Percentiles rank a stretch among this genome's conserved stretches.
These are phyloP conservation scores for Chironomus striatipennis DNA, from an alignment of 1,140 invertebrate species.

Conservation along the genomic window DNA sequence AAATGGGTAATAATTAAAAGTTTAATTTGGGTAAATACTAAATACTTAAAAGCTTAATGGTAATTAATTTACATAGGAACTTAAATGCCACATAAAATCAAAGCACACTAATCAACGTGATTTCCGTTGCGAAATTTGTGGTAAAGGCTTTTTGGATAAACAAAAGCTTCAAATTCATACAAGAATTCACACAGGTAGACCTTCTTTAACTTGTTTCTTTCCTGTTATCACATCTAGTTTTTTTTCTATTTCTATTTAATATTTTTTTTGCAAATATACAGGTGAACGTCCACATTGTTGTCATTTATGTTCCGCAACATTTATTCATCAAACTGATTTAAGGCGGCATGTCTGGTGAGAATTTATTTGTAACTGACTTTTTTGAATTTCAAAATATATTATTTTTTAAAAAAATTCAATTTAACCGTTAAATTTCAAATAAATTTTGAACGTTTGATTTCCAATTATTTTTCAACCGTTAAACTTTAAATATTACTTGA, in stretches of 20 bases:
- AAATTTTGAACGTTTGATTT: too few relatives aligned
- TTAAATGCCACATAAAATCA: not conserved
- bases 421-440: too few relatives aligned
- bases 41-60: too few relatives aligned
- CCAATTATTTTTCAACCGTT: too few relatives aligned
- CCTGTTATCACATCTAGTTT: too few relatives aligned
- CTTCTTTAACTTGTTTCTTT: too few relatives aligned
- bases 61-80: not conserved
- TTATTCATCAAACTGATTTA: not conserved
- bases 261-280: too few relatives aligned
- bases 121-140: not conserved
- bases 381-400: too few relatives aligned
- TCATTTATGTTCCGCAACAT: not conserved
- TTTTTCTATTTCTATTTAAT: too few relatives aligned
- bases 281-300: not conserved
- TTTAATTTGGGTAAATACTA: too few relatives aligned
- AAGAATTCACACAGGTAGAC: not conserved
- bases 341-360: not conserved
- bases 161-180: conserved; percentile 4
- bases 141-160: not conserved
- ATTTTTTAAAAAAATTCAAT: too few relatives aligned
- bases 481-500: not conserved
- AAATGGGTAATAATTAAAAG: not conserved
- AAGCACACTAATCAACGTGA: not conserved
- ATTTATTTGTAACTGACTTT: too few relatives aligned